These are phyloP conservation scores for Heteromormyrus szaboi DNA, from an alignment of 2,797 vertebrate genomes.

Conservation along the genomic window DNA sequence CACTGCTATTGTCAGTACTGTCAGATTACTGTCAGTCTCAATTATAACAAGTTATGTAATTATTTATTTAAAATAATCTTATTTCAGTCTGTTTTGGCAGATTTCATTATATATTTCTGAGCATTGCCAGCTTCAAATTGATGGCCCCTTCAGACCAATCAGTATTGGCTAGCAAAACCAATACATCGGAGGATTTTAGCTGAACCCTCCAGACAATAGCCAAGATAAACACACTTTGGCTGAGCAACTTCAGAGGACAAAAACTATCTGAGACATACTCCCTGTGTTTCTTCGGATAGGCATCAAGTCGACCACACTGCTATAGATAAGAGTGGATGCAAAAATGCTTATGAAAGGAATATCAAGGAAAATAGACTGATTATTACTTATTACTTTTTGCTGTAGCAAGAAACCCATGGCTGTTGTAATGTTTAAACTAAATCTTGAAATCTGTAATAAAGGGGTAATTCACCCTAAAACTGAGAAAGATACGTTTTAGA, in stretches of 20 bases:
- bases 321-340: not conserved
- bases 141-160: not conserved
- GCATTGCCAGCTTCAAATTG: not conserved
- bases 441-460: not conserved
- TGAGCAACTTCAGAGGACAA: not conserved
- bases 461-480: not conserved
- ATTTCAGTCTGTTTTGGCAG: not conserved
- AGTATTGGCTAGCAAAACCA: not conserved
- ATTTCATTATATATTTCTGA: not conserved
- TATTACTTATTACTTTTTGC: not conserved
- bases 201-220: not conserved
- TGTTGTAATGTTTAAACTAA: not conserved
- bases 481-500: not conserved
- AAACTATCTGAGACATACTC: not conserved
- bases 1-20: not conserved
- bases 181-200: not conserved
- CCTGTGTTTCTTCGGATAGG: not conserved
- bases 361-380: not conserved
- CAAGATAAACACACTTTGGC: not conserved
- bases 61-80: not conserved
- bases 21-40: not conserved
- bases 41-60: not conserved
- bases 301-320: not conserved
- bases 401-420: not conserved
- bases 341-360: not conserved